Percentiles rank a stretch among this genome's conserved stretches.
These are phyloP conservation scores for Sapayoa aenigma DNA, from an alignment of 2,113 vertebrate genomes.

Conservation along the genomic window DNA sequence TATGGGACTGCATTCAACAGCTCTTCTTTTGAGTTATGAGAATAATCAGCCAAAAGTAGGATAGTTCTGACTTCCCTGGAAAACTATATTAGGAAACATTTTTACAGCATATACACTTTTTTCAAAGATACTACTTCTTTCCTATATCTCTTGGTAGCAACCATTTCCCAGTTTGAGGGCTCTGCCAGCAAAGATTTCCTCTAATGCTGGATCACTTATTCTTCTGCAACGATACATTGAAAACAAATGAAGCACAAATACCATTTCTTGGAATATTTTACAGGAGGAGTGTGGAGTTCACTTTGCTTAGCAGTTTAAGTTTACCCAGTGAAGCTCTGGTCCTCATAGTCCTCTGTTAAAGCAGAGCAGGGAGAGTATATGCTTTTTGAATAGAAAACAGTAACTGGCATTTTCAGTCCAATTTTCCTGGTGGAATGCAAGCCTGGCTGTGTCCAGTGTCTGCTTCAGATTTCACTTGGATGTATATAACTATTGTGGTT, in stretches of 20 bases:
- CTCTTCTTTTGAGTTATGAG: not conserved
- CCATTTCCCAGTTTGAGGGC: not conserved
- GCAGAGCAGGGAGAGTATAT: not conserved
- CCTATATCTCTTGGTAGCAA: not conserved
- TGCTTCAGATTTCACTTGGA: not conserved
- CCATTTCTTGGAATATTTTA: not conserved
- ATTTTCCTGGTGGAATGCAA: not conserved
- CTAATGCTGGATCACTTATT: not conserved
- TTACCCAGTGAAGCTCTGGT: not conserved
- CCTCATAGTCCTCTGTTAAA: not conserved
- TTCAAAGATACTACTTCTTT: not conserved
- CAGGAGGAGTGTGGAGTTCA: not conserved
- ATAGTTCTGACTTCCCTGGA: not conserved
- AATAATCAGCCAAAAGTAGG: not conserved
- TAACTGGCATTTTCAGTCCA: not conserved
- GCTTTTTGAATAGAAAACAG: not conserved
- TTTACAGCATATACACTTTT: not conserved
- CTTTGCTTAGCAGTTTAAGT: not conserved
- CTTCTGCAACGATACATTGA: not conserved
- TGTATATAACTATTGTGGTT: not conserved
- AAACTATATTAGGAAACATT: not conserved
- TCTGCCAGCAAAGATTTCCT: not conserved
- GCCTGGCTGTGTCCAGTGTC: not conserved
- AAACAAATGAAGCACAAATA: conserved; percentile 2
- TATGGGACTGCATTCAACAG: not conserved